phyloP scores from a whole-genome alignment of 2,113 vertebrate genomes.

The Lethenteron camtschaticum region DNA sequence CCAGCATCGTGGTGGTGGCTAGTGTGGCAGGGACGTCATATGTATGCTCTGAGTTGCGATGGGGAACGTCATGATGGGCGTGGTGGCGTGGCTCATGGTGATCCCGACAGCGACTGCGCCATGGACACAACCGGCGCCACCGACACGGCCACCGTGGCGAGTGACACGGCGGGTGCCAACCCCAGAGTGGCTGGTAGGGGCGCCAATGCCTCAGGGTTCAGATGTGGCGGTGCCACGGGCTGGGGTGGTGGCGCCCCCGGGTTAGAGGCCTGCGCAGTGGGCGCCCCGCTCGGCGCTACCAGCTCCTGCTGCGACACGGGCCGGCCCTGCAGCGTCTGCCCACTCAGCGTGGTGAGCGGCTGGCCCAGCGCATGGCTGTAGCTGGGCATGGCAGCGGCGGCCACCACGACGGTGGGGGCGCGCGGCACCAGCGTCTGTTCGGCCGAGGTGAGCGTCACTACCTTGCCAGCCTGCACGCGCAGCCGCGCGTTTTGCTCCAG shows the following conservation, averaged over 20 bases:
- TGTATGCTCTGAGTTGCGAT: constrained; percentile 93
- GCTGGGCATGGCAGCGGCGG: constrained; percentile 25
- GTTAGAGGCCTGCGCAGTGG: constrained; percentile 35
- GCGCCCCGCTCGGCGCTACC: constrained; percentile 42
- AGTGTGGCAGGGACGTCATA: constrained; percentile 83
- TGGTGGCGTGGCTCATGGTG: constrained; percentile 89
- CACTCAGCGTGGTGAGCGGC: constrained; percentile 93
- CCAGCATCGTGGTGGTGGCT: constrained; percentile 12
- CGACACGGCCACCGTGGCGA: constrained; percentile 75
- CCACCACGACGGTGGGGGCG: constrained; percentile 1
- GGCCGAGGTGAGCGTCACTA: constrained; percentile 45
- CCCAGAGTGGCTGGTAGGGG: constrained; percentile 67
- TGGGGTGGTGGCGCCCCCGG: constrained; percentile 34
- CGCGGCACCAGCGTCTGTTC: constrained; percentile 56
- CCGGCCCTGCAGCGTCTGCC: constrained; percentile 65
- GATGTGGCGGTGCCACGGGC: constrained; percentile 21
- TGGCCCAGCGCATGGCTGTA: constrained; percentile 93
- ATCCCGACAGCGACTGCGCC: constrained; percentile 67
- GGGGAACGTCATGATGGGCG: constrained; percentile 83
- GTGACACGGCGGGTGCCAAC: constrained; percentile 76
- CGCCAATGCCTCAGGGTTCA: constrained; percentile 60
- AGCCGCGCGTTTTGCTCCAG: constrained; percentile 92
- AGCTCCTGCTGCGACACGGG: constrained; percentile 68
- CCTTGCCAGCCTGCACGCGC: constrained; percentile 67
- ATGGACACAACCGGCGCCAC: constrained; percentile 84